Conservation (phyloP, 2,888 invertebrate species). For the Eurytoma californica region DNA sequence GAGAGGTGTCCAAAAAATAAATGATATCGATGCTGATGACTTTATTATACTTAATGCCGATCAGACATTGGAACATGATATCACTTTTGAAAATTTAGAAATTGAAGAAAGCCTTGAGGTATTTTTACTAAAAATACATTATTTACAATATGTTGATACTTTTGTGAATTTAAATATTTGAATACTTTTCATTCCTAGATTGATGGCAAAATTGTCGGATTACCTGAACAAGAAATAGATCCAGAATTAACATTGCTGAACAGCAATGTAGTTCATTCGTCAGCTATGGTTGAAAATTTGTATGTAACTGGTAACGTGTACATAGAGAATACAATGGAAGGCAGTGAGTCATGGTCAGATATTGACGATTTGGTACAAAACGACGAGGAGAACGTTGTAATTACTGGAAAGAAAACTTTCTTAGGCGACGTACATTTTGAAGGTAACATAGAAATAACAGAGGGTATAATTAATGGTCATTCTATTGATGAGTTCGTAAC, state of each 20-base stretch:
- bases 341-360: conserved; percentile 67
- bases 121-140: conserved; percentile 31
- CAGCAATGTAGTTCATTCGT: conserved; percentile 72
- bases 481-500: conserved; percentile 75
- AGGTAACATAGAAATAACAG: conserved; percentile 66
- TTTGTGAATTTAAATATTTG: conserved; percentile 12
- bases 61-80: conserved; percentile 74
- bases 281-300: conserved; percentile 76
- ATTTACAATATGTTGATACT: not conserved
- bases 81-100: conserved; percentile 77
- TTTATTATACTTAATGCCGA: conserved; percentile 75
- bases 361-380: conserved; percentile 76
- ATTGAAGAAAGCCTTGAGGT: conserved; percentile 76
- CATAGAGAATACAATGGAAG: conserved; percentile 74
- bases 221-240: conserved; percentile 37
- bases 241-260: conserved; percentile 76
- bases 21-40: conserved; percentile 74
- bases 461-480: conserved; percentile 75
- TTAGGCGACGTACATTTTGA: conserved; percentile 68
- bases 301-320: conserved; percentile 76
- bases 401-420: conserved; percentile 76
- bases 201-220: conserved; percentile 75
- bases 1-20: conserved; percentile 73
- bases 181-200: conserved; percentile 71
- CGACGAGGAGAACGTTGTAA: conserved; percentile 67